A percentile compares a stretch with the other conserved stretches of the same genome.
These are phyloP conservation scores for Wasmannia auropunctata DNA, from an alignment of 1,140 invertebrate genomes.

Conservation along the genomic window DNA sequence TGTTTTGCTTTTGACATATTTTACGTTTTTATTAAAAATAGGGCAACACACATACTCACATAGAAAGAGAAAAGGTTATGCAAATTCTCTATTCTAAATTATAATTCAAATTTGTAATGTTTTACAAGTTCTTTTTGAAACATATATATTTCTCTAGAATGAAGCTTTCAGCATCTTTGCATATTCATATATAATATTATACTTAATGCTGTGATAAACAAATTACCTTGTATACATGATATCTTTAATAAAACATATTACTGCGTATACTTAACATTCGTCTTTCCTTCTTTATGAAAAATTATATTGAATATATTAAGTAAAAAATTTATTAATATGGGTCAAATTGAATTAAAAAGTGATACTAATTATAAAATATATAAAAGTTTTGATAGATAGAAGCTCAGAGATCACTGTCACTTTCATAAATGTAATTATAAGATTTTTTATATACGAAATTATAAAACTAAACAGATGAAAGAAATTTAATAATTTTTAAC, in stretches of 20 bases:
- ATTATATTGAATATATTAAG: not conserved
- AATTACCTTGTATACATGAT: not conserved
- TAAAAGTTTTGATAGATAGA: not conserved
- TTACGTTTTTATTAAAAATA: not conserved
- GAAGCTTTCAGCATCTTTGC: slow-evolving; percentile 1
- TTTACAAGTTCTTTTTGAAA: not conserved
- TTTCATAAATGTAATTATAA: not conserved
- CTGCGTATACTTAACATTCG: not conserved
- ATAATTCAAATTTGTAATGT: not conserved
- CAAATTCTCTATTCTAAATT: not conserved
- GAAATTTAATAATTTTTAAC: no score
- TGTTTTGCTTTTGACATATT: not conserved
- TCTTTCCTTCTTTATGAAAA: not conserved
- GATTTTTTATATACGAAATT: not conserved
- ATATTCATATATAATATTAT: not conserved
- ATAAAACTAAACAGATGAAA: no score
- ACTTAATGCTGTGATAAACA: slow-evolving; percentile 7
- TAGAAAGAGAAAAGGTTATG: not conserved
- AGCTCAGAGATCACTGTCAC: not conserved
- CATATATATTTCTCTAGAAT: not conserved
- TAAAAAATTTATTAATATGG: not conserved
- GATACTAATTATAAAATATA: not conserved
- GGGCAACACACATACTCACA: not conserved
- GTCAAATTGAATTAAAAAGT: not conserved
- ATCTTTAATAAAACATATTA: not conserved